Percentiles rank a stretch among this genome's conserved stretches.
These are phyloP conservation scores for Lycaon pictus DNA, from an alignment of 2,113 vertebrate species.

Conservation along the genomic window DNA sequence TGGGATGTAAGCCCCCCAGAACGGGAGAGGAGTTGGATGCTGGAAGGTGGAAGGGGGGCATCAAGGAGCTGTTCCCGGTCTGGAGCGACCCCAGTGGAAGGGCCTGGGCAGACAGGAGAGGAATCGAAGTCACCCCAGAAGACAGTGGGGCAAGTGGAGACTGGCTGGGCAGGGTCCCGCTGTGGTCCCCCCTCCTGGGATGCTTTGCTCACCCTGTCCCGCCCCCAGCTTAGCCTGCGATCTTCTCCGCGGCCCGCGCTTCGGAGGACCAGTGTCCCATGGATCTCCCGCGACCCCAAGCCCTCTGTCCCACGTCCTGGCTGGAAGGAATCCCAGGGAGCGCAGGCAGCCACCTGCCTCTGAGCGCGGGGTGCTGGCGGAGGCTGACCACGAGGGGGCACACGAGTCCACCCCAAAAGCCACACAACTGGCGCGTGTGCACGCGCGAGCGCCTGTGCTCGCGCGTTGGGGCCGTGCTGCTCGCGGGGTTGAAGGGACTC, in stretches of 20 bases:
- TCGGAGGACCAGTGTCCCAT: not conserved
- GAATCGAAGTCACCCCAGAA: not conserved
- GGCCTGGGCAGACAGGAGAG: not conserved
- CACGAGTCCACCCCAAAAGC: slow-evolving; percentile 49
- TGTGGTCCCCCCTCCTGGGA: not conserved
- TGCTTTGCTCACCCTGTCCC: not conserved
- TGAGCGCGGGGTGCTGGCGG: not conserved
- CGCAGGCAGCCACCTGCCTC: not conserved
- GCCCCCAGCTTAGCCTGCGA: not conserved
- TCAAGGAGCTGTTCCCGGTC: not conserved
- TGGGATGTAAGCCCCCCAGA: not conserved
- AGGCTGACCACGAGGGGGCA: slow-evolving; percentile 75
- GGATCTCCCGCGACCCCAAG: not conserved
- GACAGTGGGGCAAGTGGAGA: not conserved
- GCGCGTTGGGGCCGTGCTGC: rapidly evolving
- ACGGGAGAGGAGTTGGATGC: not conserved
- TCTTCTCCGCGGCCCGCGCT: not conserved
- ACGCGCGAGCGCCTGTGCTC: not conserved
- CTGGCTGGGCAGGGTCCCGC: not conserved
- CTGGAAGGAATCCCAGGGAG: not conserved
- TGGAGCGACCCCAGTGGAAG: not conserved
- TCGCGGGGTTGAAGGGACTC: not conserved
- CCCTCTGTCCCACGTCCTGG: no score
- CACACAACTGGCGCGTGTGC: not conserved
- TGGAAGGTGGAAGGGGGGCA: not conserved